These are phyloP conservation scores for Lymantria dispar DNA, from an alignment of 2,888 invertebrate species.

Conservation along the genomic window DNA sequence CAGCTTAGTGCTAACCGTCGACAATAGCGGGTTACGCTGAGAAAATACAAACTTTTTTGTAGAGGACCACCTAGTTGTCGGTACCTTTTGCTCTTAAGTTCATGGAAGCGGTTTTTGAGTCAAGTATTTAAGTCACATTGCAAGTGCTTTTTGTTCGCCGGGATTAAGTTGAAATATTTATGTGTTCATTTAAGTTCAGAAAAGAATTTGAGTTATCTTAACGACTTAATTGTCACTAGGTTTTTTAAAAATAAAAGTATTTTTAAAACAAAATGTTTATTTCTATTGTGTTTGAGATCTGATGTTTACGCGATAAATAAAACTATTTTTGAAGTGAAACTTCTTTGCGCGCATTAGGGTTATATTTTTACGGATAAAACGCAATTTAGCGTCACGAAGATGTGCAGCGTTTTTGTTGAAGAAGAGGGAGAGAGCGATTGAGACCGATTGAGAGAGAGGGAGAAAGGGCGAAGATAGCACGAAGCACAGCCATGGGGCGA, in stretches of 20 bases:
- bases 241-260: not conserved
- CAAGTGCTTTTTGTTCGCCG: conserved; percentile 17
- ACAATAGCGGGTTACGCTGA: conserved; percentile 30
- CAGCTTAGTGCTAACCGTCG: conserved; percentile 31
- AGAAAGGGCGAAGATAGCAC: no score
- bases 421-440: no score
- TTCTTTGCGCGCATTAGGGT: no score
- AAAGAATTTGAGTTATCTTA: conserved; percentile 6
- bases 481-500: no score
- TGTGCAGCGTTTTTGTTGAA: no score
- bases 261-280: no score
- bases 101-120: conserved; percentile 20
- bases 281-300: no score
- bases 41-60: conserved; percentile 30
- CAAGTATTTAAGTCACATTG: conserved; percentile 11
- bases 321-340: no score
- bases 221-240: conserved; percentile 13
- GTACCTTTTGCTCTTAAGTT: conserved; percentile 17
- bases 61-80: conserved; percentile 29
- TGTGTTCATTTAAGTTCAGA: conserved; percentile 5
- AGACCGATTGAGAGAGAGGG: no score
- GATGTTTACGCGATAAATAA: no score
- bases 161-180: conserved; percentile 8
- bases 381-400: no score
- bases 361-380: no score